Evolutionary conservation across 37 sponge, comb jelly and placozoan species (phyloP).

Genomic region (Corticium candelabrum): DNA sequence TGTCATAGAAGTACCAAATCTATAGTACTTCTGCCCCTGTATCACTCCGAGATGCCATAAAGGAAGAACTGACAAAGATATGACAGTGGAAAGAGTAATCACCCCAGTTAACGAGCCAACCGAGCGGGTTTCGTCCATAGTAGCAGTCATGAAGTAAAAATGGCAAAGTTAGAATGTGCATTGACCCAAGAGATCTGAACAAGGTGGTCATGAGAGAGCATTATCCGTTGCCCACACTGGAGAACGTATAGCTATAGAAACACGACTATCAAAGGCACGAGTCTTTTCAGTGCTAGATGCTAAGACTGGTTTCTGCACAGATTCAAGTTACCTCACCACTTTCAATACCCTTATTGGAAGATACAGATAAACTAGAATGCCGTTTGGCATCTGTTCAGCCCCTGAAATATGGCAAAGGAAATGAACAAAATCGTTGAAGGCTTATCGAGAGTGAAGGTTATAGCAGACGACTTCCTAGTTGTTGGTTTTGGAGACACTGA

Average conservation of each 20-base stretch:
- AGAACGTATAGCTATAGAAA: slow-evolving; percentile 43
- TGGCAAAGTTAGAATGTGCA: slow-evolving; percentile 32
- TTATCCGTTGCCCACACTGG: slow-evolving; percentile 49
- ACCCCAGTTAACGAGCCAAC: slow-evolving; percentile 33
- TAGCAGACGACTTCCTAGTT: too few relatives aligned
- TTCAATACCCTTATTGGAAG: slow-evolving; percentile 37
- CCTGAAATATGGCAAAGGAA: too few relatives aligned
- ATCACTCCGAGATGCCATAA: slow-evolving; percentile 12
- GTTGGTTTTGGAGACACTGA: too few relatives aligned
- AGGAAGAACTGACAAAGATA: slow-evolving; percentile 3
- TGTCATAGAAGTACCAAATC: too few relatives aligned
- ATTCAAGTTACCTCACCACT: slow-evolving; percentile 42
- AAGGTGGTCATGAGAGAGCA: slow-evolving; percentile 31
- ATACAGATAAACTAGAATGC: slow-evolving; percentile 39
- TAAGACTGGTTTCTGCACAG: slow-evolving; percentile 31
- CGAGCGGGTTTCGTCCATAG: slow-evolving; percentile 39
- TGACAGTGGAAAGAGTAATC: slow-evolving; percentile 19
- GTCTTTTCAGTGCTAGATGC: slow-evolving; percentile 48
- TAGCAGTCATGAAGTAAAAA: slow-evolving; percentile 19
- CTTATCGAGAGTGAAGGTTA: too few relatives aligned
- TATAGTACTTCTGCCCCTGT: too few relatives aligned
- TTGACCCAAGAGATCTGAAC: slow-evolving; percentile 53
- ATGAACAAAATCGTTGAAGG: too few relatives aligned
- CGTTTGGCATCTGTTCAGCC: too few relatives aligned
- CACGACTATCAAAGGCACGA: slow-evolving; percentile 27